phyloP scores from a whole-genome alignment of 2,113 vertebrate genomes.

The Oryzias curvinotus region DNA sequence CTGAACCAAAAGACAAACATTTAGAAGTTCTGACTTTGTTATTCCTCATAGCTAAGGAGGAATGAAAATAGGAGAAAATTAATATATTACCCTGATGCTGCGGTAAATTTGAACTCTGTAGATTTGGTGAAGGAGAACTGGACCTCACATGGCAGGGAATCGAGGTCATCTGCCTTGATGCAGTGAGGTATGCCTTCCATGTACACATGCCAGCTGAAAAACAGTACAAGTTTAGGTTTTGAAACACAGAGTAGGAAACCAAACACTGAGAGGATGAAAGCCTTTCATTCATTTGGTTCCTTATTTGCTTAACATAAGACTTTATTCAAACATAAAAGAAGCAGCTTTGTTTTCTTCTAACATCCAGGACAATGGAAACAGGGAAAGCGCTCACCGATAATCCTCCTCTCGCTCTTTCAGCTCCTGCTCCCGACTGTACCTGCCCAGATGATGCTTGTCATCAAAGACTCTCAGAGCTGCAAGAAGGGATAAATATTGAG shows the following conservation, averaged over 20 bases:
- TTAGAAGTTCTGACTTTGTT: neutral
- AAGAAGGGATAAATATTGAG: neutral
- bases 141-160: constrained; percentile 49
- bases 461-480: constrained; percentile 49
- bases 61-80: neutral
- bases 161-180: constrained; percentile 5
- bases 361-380: neutral
- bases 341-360: neutral
- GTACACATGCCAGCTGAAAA: constrained; percentile 56
- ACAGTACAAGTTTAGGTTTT: neutral
- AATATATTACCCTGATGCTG: constrained; percentile 29
- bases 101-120: constrained; percentile 28
- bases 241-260: neutral
- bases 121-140: constrained; percentile 63
- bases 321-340: neutral
- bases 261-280: neutral
- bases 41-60: neutral
- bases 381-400: constrained; percentile 35
- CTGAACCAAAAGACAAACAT: constrained; percentile 24
- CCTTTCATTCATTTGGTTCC: neutral
- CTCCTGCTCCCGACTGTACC: constrained; percentile 27
- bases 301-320: neutral
- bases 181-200: constrained; percentile 50
- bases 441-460: constrained; percentile 35
- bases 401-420: constrained; percentile 24